Base-by-base conservation (phyloP, 2,888 invertebrate genomes). In the Lagria hirta region DNA sequence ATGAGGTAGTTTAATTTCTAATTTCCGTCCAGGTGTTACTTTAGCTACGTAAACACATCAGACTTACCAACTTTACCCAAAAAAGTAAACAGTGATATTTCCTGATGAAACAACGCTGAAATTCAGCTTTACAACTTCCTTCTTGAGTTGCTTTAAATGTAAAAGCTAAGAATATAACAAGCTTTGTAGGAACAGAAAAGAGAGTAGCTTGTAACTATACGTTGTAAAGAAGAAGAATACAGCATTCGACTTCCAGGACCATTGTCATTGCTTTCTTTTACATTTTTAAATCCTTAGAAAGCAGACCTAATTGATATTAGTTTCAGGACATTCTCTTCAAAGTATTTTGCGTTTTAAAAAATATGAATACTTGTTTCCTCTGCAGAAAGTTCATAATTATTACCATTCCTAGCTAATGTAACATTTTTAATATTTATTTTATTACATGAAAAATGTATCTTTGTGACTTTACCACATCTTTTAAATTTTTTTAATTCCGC, bases 51-150 rank as follows among this genome's bases (percentile, higher is more conserved):
- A 37, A 21, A 37, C 34, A 13, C 16, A 16, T 18, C 37, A 13
- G 1, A 8, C 7, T 13, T 35, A n/a, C 8, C 13, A n/a, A 22
- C 17, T 20, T 37, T 34, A 4, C 6, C 5, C 7, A 22, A 17
- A 27, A 36, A 28, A 27, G 15, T 29, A 23, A 8, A 22, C 27
- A 7, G 35, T 12, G 14, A 35, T 43, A 23, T 43, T 29, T 36
- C 29, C 29, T 35, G 21, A 41, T 30, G 16, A 30, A 30, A 36
- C 23, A 24, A 20, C 23, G 32, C 41, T 40, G 34, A 30, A 46
- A 41, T 35, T 46, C 21, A 35, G 22, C 36, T 37, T 43, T 41
- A 46, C 46, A 36, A 37, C 40, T 41, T 36, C 17, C 29, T 22
- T 18, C 13, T 32, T 8, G 22, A 29, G 40, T 22, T 36, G 32